A percentile compares a stretch with the other conserved stretches of the same genome.
Conservation (phyloP, 2,888 invertebrate species). For the Drosophila incognita region DNA sequence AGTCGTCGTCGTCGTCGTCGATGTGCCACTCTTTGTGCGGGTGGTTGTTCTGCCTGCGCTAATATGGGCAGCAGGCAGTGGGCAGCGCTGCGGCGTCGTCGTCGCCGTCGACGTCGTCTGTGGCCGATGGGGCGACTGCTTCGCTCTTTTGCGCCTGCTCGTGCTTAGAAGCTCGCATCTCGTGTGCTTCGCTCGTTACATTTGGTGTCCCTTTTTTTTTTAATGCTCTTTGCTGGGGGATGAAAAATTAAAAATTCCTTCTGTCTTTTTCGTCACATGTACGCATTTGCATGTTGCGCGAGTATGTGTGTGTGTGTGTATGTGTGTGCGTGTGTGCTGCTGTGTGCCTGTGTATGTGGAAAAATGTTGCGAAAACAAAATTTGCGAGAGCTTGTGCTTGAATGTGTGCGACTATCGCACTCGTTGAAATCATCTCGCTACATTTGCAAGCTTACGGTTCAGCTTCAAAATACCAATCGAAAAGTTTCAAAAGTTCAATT, state of each 20-base stretch:
- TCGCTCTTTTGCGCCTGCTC: slow-evolving; percentile 67
- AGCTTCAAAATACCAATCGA: slow-evolving; percentile 4
- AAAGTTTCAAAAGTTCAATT: neutral
- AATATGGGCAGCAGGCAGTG: slow-evolving; percentile 11
- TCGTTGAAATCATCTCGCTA: slow-evolving; percentile 31
- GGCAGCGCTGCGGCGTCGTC: slow-evolving; percentile 38
- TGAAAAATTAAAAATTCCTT: slow-evolving; percentile 53
- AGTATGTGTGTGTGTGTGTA: slow-evolving; percentile 3
- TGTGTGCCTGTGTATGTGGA: slow-evolving; percentile 19
- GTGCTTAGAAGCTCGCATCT: slow-evolving; percentile 45
- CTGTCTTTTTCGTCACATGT: slow-evolving; percentile 13
- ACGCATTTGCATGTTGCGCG: neutral
- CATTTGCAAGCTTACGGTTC: slow-evolving; percentile 8
- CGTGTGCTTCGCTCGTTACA: slow-evolving; percentile 39
- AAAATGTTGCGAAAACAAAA: slow-evolving; percentile 52
- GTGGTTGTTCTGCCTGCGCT: slow-evolving; percentile 63
- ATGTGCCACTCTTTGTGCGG: slow-evolving; percentile 37
- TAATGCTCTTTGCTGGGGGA: slow-evolving; percentile 55
- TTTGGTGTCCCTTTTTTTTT: slow-evolving; percentile 53
- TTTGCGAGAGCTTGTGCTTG: slow-evolving; percentile 6
- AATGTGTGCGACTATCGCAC: slow-evolving; percentile 6
- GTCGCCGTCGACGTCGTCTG: slow-evolving; percentile 14
- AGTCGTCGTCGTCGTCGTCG: slow-evolving; percentile 9
- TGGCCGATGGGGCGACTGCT: slow-evolving; percentile 45
- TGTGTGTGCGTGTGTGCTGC: slow-evolving; percentile 7